Evolutionary conservation across 2,888 invertebrate species (phyloP).

Genomic region (Archaeoteleia sp.): DNA sequence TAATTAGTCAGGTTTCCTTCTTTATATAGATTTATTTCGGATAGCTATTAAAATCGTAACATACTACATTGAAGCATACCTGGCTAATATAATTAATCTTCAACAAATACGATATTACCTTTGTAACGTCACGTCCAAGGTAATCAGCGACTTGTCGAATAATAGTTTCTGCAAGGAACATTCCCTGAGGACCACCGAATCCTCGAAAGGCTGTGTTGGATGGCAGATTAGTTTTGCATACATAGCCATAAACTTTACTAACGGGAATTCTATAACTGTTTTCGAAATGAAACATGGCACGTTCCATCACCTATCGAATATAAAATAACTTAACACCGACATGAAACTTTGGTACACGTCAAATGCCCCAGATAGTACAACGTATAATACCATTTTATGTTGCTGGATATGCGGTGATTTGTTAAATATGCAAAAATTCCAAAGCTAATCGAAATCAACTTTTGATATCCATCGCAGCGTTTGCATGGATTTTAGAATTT

Average conservation of each 20-base stretch:
- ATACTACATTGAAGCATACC: conserved; percentile 19
- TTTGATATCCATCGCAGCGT: too few relatives aligned
- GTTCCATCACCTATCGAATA: conserved; percentile 84
- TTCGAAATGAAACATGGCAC: conserved; percentile 89
- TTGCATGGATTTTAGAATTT: too few relatives aligned
- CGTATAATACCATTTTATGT: too few relatives aligned
- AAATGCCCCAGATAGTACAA: too few relatives aligned
- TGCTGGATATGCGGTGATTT: too few relatives aligned
- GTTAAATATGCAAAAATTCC: too few relatives aligned
- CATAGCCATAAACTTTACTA: conserved; percentile 81
- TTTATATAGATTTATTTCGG: conserved; percentile 85
- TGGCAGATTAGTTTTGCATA: conserved; percentile 91
- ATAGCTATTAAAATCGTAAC: conserved; percentile 62
- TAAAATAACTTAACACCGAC: conserved; percentile 15
- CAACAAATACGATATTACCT: conserved; percentile 75
- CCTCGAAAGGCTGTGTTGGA: conserved; percentile 96
- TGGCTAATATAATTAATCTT: conserved; percentile 1
- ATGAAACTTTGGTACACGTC: too few relatives aligned
- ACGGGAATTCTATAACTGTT: conserved; percentile 89
- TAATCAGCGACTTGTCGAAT: conserved; percentile 85
- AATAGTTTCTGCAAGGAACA: conserved; percentile 89
- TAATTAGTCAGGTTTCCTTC: conserved; percentile 88
- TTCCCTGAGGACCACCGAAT: conserved; percentile 93
- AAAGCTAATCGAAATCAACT: too few relatives aligned
- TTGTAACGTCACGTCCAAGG: conserved; percentile 80